phyloP scores from a whole-genome alignment of 1,140 invertebrate genomes.

The Drosophila oshimai region DNA sequence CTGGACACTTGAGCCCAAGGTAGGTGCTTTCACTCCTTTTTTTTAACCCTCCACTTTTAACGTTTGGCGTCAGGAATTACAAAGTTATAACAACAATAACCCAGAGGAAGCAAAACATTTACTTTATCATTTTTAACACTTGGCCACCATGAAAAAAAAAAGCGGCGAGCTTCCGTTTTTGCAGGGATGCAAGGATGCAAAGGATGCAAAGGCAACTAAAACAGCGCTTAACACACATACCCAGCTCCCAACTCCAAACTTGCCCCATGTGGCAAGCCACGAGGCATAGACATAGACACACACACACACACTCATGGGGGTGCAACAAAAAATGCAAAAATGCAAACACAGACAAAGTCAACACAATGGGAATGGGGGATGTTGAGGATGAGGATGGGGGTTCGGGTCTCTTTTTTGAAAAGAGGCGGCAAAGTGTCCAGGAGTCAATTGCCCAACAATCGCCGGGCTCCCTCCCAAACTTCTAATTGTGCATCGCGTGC shows the following conservation, averaged over 20 bases:
- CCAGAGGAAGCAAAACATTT: slow-evolving; percentile 66
- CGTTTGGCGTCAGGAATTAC: slow-evolving; percentile 57
- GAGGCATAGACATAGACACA: slow-evolving; percentile 37
- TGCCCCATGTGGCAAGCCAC: slow-evolving; percentile 11
- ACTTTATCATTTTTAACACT: slow-evolving; percentile 74
- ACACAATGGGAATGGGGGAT: too few relatives aligned
- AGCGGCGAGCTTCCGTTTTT: background rate
- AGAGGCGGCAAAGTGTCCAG: slow-evolving; percentile 14
- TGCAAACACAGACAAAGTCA: slow-evolving; percentile 70
- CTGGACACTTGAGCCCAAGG: slow-evolving; percentile 6
- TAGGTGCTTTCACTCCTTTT: background rate
- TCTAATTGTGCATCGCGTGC: slow-evolving; percentile 8
- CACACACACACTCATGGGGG: background rate
- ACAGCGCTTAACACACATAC: slow-evolving; percentile 53
- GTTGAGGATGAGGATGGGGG: too few relatives aligned
- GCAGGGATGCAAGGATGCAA: background rate
- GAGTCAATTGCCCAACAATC: slow-evolving; percentile 64
- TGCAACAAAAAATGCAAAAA: slow-evolving; percentile 43
- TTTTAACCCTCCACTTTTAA: background rate
- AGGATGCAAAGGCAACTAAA: slow-evolving; percentile 53
- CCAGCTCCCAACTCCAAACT: too few relatives aligned
- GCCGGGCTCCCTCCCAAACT: background rate
- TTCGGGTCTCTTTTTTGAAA: too few relatives aligned
- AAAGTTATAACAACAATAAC: slow-evolving; percentile 78
- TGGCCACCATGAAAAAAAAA: slow-evolving; percentile 1